Percentiles rank a stretch among this genome's conserved stretches.
Evolutionary conservation across 2,888 invertebrate genomes (phyloP).

Genomic region (Tenthredo distinguenda): DNA sequence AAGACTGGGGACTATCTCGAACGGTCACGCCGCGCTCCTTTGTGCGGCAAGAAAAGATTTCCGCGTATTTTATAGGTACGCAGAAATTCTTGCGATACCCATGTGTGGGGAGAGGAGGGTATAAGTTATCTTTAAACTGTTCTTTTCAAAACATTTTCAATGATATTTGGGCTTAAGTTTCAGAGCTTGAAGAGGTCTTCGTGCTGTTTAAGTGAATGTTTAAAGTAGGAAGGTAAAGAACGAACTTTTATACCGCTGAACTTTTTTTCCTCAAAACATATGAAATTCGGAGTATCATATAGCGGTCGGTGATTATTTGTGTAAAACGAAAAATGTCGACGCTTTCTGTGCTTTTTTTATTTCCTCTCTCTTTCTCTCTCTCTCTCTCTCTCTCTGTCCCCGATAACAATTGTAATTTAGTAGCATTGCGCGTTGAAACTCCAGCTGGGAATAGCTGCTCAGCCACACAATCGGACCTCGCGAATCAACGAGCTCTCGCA

Average conservation of each 20-base stretch:
- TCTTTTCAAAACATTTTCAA: background rate
- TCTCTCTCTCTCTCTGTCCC: conserved; percentile 31
- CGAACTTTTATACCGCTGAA: background rate
- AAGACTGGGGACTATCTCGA: conserved; percentile 31
- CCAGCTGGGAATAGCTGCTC: conserved; percentile 41
- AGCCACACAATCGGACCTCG: conserved; percentile 22
- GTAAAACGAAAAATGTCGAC: conserved; percentile 27
- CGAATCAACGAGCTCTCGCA: conserved; percentile 33
- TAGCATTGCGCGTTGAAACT: conserved; percentile 40
- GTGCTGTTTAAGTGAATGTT: background rate
- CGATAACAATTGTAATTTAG: conserved; percentile 50
- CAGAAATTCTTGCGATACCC: background rate
- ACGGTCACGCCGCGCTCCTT: conserved; percentile 66
- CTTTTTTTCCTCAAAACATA: background rate
- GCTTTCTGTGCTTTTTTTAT: conserved; percentile 47
- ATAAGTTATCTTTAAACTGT: background rate
- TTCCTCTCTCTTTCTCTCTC: conserved; percentile 20
- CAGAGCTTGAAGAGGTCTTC: background rate
- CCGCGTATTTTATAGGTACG: background rate
- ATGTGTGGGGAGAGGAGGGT: background rate
- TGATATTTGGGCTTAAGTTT: background rate
- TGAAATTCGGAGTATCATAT: background rate
- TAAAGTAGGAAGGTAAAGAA: background rate
- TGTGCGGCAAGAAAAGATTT: conserved; percentile 71
- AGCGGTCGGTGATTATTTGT: background rate